Evolutionary conservation across 2,113 vertebrate species (phyloP).

Genomic region (Pelusios castaneus): DNA sequence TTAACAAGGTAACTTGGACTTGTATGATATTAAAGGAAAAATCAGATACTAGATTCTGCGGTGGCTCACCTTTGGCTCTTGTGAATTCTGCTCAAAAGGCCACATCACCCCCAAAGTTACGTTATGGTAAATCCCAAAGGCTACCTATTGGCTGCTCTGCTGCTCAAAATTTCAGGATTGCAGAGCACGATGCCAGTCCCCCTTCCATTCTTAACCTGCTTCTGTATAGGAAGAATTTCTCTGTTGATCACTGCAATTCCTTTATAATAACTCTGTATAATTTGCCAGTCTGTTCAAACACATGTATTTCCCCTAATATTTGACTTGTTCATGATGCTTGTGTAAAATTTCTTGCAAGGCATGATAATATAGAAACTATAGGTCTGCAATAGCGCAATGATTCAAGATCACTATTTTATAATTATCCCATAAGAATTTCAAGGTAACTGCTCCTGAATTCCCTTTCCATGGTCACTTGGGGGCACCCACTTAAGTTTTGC

Average conservation of each 20-base stretch:
- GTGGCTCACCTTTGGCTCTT: background rate
- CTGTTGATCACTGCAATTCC: background rate
- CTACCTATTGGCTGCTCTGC: slow-evolving; percentile 21
- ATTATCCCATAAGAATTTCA: background rate
- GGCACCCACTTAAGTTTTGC: background rate
- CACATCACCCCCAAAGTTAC: background rate
- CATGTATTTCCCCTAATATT: accelerated
- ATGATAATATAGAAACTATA: background rate
- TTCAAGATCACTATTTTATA: background rate
- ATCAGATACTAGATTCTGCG: background rate
- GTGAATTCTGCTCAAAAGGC: background rate
- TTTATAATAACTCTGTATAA: background rate
- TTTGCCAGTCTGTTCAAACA: background rate
- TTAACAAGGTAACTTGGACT: background rate
- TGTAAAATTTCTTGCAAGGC: background rate
- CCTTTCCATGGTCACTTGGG: background rate
- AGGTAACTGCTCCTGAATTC: background rate
- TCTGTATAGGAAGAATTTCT: background rate
- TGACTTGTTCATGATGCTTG: background rate
- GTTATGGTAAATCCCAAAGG: background rate
- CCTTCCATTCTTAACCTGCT: background rate
- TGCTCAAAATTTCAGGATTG: background rate
- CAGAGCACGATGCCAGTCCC: slow-evolving; percentile 17
- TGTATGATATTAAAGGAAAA: accelerated
- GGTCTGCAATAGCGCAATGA: background rate